Evolutionary conservation across 2,797 vertebrate genomes (phyloP).

Genomic region (Melopsittacus undulatus): DNA sequence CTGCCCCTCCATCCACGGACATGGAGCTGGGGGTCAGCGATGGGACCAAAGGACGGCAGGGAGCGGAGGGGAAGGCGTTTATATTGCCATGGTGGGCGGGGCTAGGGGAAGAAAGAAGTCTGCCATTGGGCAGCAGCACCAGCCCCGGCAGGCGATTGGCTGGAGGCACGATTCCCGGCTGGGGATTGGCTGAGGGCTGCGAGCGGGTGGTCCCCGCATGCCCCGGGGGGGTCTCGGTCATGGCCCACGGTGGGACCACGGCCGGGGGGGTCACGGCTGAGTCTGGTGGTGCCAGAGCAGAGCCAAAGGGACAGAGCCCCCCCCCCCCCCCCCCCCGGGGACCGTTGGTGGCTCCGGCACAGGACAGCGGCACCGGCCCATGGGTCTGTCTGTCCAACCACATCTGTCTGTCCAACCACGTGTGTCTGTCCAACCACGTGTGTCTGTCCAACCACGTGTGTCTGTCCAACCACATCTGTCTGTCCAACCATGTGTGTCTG

Average conservation of each 20-base stretch:
- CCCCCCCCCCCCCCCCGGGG: rapidly evolving
- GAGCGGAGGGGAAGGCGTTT: rapidly evolving
- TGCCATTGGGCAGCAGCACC: neutral
- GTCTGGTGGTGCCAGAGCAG: neutral
- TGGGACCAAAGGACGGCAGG: neutral
- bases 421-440: neutral
- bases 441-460: rapidly evolving
- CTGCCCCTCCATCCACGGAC: neutral
- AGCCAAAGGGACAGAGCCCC: rapidly evolving
- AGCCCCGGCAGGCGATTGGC: neutral
- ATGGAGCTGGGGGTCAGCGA: rapidly evolving
- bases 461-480: neutral
- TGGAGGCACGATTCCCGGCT: neutral
- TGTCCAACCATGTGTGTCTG: neutral
- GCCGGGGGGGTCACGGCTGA: neutral
- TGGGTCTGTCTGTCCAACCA: neutral
- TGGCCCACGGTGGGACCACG: rapidly evolving
- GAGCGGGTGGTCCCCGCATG: rapidly evolving
- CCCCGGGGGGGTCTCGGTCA: neutral
- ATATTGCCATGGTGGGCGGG: neutral
- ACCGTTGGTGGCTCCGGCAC: rapidly evolving
- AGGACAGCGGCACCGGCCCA: rapidly evolving
- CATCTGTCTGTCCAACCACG: neutral
- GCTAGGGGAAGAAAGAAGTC: neutral
- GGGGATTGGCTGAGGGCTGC: neutral